Evolutionary conservation across 1,140 invertebrate genomes (phyloP).

Genomic region (Mya arenaria): DNA sequence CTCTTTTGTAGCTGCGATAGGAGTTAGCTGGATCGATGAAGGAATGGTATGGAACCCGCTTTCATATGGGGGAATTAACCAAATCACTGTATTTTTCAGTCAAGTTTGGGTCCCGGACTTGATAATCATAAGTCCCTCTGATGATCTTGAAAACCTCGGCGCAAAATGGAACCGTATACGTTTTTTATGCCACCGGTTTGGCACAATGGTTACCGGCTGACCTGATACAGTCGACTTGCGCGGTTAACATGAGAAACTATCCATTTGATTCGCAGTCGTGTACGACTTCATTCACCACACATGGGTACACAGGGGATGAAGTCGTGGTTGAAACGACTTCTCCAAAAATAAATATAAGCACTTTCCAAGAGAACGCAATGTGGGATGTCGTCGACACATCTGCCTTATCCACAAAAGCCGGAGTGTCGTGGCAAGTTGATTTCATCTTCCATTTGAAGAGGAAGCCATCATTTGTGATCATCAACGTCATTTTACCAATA

Average conservation of each 20-base stretch:
- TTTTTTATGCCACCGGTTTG: not conserved
- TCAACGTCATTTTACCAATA: slow-evolving; percentile 84
- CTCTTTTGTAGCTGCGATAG: slow-evolving; percentile 13
- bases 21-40: slow-evolving; percentile 11
- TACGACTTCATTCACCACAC: not conserved
- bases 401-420: not conserved
- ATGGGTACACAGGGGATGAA: slow-evolving; percentile 2
- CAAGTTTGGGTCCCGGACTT: slow-evolving; percentile 32
- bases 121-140: slow-evolving; percentile 5
- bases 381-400: not conserved
- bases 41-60: slow-evolving; percentile 10
- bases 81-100: not conserved
- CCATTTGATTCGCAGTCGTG: slow-evolving; percentile 33
- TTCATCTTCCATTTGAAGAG: not conserved
- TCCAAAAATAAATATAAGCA: not conserved
- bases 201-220: not conserved
- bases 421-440: not conserved
- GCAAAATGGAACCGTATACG: slow-evolving; percentile 30
- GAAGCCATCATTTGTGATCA: slow-evolving; percentile 78
- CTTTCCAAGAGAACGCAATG: not conserved
- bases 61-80: not conserved
- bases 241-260: slow-evolving; percentile 6
- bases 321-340: not conserved
- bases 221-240: slow-evolving; percentile 16
- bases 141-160: not conserved